Conservation (phyloP, 2,113 vertebrate genomes). For the Turnix velox region DNA sequence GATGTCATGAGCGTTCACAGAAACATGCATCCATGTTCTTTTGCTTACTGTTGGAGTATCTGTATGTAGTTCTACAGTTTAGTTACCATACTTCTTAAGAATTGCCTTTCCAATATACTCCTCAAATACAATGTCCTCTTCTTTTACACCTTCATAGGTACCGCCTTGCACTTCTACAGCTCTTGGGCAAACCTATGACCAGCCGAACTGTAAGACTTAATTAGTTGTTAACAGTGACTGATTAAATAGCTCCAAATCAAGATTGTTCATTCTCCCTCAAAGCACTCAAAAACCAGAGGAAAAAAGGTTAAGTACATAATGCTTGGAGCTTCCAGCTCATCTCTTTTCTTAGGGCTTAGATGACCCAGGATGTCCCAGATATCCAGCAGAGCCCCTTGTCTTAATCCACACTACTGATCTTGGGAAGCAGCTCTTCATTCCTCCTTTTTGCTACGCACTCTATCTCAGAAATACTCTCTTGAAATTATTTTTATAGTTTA, state of each 20-base stretch:
- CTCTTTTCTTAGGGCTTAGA: conserved; percentile 11
- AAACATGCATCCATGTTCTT: not conserved
- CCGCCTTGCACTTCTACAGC: not conserved
- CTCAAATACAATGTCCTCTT: not conserved
- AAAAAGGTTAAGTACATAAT: conserved; percentile 53
- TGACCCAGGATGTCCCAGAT: conserved; percentile 19
- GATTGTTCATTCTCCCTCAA: not conserved
- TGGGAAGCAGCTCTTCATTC: not conserved
- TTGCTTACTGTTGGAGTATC: not conserved
- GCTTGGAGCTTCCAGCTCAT: conserved; percentile 23
- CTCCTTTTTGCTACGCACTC: not conserved
- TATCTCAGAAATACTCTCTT: not conserved
- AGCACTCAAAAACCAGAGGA: not conserved
- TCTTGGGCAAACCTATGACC: not conserved
- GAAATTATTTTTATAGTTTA: not conserved
- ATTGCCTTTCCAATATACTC: not conserved
- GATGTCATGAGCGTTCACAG: not conserved
- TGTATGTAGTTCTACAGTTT: not conserved
- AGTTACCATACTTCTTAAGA: not conserved
- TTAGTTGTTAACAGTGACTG: not conserved
- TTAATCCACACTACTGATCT: not conserved
- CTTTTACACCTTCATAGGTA: not conserved
- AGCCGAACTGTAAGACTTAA: not conserved
- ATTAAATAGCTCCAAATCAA: not conserved
- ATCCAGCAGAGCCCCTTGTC: not conserved